Conservation (phyloP, 1,140 invertebrate genomes). For the Drosophila cardini region DNA sequence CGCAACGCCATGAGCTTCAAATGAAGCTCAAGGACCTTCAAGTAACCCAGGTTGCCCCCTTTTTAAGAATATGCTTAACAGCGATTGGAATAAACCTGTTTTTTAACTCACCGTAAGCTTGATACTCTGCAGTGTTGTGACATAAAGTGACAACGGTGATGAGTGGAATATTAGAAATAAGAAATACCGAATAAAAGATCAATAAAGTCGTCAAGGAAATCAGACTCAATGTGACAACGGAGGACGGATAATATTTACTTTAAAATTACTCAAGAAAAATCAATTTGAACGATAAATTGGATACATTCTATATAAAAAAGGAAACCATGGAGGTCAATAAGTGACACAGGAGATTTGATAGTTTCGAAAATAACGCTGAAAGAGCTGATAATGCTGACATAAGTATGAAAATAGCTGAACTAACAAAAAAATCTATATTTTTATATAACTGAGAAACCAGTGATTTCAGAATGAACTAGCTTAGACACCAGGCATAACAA, state of each 20-base stretch:
- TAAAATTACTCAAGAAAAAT: no score
- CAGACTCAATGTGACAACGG: no score
- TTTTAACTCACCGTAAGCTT: neutral
- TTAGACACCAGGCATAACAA: no score
- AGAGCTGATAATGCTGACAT: no score
- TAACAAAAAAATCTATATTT: no score
- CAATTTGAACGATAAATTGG: no score
- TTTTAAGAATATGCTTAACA: constrained; percentile 65
- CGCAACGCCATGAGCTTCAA: neutral
- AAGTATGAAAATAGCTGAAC: no score
- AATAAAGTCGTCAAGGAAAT: neutral
- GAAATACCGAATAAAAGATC: neutral
- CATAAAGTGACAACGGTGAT: neutral
- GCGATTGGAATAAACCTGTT: constrained; percentile 19
- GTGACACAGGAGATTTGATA: neutral
- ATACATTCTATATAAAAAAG: neutral
- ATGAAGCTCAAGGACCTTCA: constrained; percentile 26
- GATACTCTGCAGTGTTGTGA: neutral
- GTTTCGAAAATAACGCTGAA: no score
- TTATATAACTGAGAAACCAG: no score
- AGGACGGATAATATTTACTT: no score
- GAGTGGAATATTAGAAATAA: neutral
- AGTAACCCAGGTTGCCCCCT: constrained; percentile 45
- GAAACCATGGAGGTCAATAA: neutral
- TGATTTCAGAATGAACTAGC: no score